These are phyloP conservation scores for Heliconius hermathena DNA, from an alignment of 1,140 invertebrate species.

Conservation along the genomic window DNA sequence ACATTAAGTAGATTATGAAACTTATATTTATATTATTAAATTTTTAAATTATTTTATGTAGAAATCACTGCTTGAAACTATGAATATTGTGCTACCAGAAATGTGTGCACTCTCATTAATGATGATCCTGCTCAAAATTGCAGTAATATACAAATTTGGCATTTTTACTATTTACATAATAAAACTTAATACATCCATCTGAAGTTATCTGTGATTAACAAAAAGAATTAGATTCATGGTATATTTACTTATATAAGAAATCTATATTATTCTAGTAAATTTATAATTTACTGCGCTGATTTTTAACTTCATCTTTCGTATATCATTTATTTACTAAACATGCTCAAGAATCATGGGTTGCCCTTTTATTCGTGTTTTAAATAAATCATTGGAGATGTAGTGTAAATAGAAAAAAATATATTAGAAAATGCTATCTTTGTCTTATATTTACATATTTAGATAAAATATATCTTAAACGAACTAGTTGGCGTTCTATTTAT, in stretches of 20 bases:
- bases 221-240: neutral
- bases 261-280: neutral
- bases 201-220: constrained; percentile 12
- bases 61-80: neutral
- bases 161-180: constrained; percentile 10
- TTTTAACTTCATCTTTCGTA: neutral
- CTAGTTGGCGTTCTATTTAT: constrained; percentile 13
- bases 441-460: constrained; percentile 11
- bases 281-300: constrained; percentile 6
- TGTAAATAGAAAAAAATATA: neutral
- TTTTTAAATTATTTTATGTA: neutral
- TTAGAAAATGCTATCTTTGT: neutral
- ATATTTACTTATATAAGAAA: constrained; percentile 2
- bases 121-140: neutral
- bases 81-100: neutral
- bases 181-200: neutral
- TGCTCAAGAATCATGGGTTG: neutral
- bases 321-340: constrained; percentile 7
- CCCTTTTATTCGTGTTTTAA: neutral
- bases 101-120: neutral
- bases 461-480: constrained; percentile 8
- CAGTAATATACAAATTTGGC: neutral
- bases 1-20: constrained; percentile 5
- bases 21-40: neutral
- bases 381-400: neutral